Conservation (phyloP, 2,888 invertebrate species). For the Hydropsyche betteni region DNA sequence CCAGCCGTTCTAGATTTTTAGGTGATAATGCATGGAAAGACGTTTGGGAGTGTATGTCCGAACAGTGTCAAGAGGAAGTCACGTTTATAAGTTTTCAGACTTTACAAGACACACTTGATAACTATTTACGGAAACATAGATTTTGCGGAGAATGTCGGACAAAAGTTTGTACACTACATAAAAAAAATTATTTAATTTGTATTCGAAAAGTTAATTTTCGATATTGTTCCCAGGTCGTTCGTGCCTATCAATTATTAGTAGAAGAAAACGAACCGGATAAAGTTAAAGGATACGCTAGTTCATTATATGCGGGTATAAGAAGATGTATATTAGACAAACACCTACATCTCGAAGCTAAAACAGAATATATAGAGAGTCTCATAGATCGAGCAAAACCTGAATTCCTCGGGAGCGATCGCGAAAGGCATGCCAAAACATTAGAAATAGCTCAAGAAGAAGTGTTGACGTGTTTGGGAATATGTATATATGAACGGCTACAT, state of each 20-base stretch:
- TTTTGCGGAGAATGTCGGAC: conserved; percentile 94
- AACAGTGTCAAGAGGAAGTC: conserved; percentile 82
- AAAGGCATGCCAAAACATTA: conserved; percentile 94
- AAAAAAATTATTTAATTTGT: neutral
- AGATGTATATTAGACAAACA: conserved; percentile 87
- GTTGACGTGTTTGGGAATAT: conserved; percentile 91
- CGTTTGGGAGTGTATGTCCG: conserved; percentile 86
- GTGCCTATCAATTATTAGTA: conserved; percentile 87
- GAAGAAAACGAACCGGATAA: conserved; percentile 84
- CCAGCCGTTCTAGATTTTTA: conserved; percentile 75
- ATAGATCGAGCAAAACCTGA: conserved; percentile 93
- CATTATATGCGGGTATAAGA: conserved; percentile 86
- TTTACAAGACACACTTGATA: conserved; percentile 85
- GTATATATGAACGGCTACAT: conserved; percentile 89
- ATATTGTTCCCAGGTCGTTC: conserved; percentile 64
- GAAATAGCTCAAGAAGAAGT: conserved; percentile 98
- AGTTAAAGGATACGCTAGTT: conserved; percentile 89
- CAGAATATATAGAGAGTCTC: conserved; percentile 87
- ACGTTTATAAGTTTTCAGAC: conserved; percentile 87
- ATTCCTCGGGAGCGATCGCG: conserved; percentile 85
- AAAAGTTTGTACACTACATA: conserved; percentile 69
- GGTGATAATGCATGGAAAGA: conserved; percentile 78
- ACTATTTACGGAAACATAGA: conserved; percentile 90
- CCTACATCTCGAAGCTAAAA: conserved; percentile 86
- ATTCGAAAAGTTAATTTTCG: neutral